Evolutionary conservation across 2,113 vertebrate genomes (phyloP), one percentile per base, ranked within the genome.

Genomic region (Bujurquina vittata): DNA sequence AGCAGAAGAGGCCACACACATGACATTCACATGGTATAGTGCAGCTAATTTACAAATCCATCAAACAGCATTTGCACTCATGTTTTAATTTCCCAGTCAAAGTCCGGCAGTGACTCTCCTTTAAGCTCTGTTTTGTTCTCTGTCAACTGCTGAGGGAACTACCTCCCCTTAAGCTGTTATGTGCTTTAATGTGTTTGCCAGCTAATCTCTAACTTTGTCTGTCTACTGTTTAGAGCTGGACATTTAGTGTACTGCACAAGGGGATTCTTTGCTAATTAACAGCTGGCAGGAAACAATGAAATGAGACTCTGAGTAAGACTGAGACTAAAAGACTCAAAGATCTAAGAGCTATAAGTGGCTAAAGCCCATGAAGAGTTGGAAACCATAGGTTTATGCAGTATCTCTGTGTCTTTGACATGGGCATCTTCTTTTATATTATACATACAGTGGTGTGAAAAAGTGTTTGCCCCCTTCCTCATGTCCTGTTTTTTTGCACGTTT

Each of bases 231-330:
- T 54, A n/a, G 67, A 54, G 10, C 46, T 54, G 26, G 26, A 52
- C 7, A 33, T 72, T 72, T 54, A 54, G 46, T 33, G 18, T 54
- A 54, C 26, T 72, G 26, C 46, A 54, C 67, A 72, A 72, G 6
- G 23, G 67, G 18, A 18, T 72, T 72, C 46, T 72, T 72, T 72
- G 18, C 26, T 72, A 72, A 72, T 72, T 54, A 72, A 72, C 46
- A 72, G 46, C 46, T 54, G 10, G 4, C 46, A 33, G 10, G 46
- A 72, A 72, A 54, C 46, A 54, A 72, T 72, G 31, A 54, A 52
- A 72, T 49, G 40, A 49, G 63, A 22, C 3, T 29, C 22, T 18
- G 10, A 54, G 40, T 14, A 11, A 11, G 8, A 10, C 43, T 56
- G 40, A 46, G 17, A 23, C 4, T 10, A 5, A 10, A 35, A 35